A percentile compares a stretch with the other conserved stretches of the same genome.
Evolutionary conservation across 2,888 invertebrate genomes (phyloP).

Genomic region (Pecten maximus): DNA sequence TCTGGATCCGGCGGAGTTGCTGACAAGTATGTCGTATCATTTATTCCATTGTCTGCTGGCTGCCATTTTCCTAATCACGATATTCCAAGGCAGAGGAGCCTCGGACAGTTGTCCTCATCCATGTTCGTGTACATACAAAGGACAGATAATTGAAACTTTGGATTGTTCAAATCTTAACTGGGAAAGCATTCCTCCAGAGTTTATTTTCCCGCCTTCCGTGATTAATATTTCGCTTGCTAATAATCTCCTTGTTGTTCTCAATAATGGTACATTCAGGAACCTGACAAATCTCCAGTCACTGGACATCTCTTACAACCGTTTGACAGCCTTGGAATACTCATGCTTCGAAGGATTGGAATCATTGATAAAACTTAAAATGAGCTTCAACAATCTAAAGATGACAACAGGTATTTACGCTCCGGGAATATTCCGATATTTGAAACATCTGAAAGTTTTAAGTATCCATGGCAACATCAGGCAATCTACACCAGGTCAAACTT

Average conservation of each 20-base stretch:
- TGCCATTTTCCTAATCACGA: not conserved
- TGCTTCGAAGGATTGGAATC: not conserved
- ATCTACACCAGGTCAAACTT: not conserved
- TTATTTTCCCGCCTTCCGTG: not conserved
- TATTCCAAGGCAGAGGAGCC: not conserved
- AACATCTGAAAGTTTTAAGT: not conserved
- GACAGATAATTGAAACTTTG: not conserved
- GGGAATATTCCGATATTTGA: not conserved
- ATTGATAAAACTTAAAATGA: not conserved
- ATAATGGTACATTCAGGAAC: not conserved
- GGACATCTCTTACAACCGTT: not conserved
- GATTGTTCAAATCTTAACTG: conserved; percentile 8
- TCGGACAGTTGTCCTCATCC: not conserved
- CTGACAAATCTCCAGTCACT: not conserved
- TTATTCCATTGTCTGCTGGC: not conserved
- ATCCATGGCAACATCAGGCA: not conserved
- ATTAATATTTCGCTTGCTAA: not conserved
- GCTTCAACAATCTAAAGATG: not conserved
- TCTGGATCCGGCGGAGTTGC: too few species aligned
- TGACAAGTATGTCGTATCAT: not conserved
- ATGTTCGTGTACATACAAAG: not conserved
- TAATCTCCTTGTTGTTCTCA: not conserved
- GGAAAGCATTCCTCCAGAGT: not conserved
- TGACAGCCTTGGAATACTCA: not conserved
- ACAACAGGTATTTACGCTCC: not conserved